Percentiles rank a stretch among this genome's conserved stretches.
These are phyloP conservation scores for Macrosiphum euphorbiae DNA, from an alignment of 2,888 invertebrate genomes.

Conservation along the genomic window DNA sequence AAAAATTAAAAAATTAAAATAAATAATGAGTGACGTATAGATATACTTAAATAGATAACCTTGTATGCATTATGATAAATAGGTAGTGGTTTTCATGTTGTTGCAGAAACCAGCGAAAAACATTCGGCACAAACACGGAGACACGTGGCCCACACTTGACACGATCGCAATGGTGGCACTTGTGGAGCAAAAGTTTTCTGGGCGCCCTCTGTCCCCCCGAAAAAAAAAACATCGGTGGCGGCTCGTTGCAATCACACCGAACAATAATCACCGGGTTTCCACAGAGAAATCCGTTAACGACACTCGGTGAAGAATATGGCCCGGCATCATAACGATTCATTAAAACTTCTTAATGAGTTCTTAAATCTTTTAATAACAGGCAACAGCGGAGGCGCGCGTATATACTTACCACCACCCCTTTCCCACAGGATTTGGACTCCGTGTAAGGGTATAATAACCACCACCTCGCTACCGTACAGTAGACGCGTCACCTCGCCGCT, in stretches of 20 bases:
- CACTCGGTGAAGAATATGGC: slow-evolving; percentile 47
- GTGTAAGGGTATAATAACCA: not conserved
- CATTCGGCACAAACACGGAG: not conserved
- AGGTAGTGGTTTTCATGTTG: not conserved
- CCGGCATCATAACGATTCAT: slow-evolving; percentile 55
- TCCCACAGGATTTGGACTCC: not conserved
- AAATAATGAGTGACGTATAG: not conserved
- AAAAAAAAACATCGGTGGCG: not conserved
- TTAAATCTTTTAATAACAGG: slow-evolving; percentile 58
- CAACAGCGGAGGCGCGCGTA: not conserved
- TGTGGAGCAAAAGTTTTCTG: slow-evolving; percentile 32
- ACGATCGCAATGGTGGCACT: slow-evolving; percentile 7
- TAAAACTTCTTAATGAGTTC: slow-evolving; percentile 64
- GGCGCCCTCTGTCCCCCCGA: not conserved
- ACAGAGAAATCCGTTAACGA: slow-evolving; percentile 48
- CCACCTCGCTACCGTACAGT: not conserved
- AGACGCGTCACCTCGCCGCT: not conserved
- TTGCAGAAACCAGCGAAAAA: not conserved
- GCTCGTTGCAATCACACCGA: slow-evolving; percentile 17
- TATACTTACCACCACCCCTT: not conserved
- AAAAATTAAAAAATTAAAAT: not conserved
- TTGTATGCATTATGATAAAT: not conserved
- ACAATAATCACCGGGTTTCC: slow-evolving; percentile 51
- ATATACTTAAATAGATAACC: not conserved
- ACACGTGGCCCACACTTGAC: not conserved